Percentiles rank a stretch among this genome's conserved stretches.
Evolutionary conservation across 2,797 vertebrate genomes (phyloP).

Genomic region (Rhabdophis nuchalis): DNA sequence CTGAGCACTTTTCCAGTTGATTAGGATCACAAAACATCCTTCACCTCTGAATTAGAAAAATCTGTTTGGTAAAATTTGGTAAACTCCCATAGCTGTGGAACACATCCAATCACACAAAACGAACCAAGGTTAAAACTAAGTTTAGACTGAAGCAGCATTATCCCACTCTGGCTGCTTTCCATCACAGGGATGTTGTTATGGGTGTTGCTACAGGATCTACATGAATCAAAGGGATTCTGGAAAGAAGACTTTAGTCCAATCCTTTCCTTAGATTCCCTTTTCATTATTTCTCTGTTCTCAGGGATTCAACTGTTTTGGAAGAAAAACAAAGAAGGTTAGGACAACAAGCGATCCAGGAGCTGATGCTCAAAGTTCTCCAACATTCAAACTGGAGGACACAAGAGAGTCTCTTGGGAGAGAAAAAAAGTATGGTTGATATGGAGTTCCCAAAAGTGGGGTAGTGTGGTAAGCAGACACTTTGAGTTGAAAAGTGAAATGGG

Average conservation of each 20-base stretch:
- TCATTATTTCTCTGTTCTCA: background rate
- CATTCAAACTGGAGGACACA: background rate
- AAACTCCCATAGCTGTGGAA: background rate
- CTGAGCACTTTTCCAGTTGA: background rate
- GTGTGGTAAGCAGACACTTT: background rate
- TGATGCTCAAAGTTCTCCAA: background rate
- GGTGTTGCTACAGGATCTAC: background rate
- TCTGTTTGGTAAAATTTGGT: background rate
- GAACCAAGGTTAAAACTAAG: background rate
- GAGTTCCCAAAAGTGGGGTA: background rate
- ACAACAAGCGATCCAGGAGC: background rate
- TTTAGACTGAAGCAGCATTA: background rate
- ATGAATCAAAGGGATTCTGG: background rate
- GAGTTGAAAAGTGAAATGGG: background rate
- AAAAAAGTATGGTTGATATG: background rate
- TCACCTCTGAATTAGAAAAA: background rate
- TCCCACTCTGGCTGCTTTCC: background rate
- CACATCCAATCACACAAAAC: background rate
- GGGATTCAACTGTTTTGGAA: background rate
- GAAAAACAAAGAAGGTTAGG: background rate
- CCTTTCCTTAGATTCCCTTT: background rate
- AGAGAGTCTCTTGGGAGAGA: background rate
- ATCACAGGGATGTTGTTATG: background rate
- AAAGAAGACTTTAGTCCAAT: background rate
- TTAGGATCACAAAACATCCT: background rate